Conservation (phyloP, 2,888 invertebrate species). For the Hermodice carunculata region DNA sequence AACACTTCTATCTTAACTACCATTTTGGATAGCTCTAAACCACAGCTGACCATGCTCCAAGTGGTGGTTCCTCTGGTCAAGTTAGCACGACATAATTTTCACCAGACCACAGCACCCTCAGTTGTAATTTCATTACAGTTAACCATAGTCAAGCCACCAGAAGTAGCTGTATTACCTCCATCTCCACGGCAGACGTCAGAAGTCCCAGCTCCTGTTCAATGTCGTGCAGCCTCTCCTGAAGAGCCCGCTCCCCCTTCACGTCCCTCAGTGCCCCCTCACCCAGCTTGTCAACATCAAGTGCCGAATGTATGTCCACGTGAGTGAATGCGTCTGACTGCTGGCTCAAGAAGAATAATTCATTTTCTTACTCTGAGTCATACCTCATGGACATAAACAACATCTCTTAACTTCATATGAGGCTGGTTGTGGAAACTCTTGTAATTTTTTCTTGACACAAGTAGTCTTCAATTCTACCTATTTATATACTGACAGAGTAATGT, state of each 20-base stretch:
- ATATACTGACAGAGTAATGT: no score
- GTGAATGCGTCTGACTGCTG: no score
- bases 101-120: neutral
- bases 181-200: constrained; percentile 52
- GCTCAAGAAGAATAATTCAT: neutral
- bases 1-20: no score
- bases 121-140: neutral
- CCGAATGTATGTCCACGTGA: constrained; percentile 37
- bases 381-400: no score
- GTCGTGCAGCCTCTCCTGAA: constrained; percentile 51
- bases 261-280: constrained; percentile 61
- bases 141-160: neutral
- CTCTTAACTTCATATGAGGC: no score
- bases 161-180: constrained; percentile 45
- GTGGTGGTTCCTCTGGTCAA: no score
- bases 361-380: no score
- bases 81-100: neutral
- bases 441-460: no score
- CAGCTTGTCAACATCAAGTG: constrained; percentile 14
- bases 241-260: constrained; percentile 60
- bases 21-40: no score
- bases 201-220: constrained; percentile 58
- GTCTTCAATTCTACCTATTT: no score
- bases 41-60: no score
- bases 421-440: no score